A percentile compares a stretch with the other conserved stretches of the same genome.
These are phyloP conservation scores for Agrypnus murinus DNA, from an alignment of 2,888 invertebrate genomes.

Conservation along the genomic window DNA sequence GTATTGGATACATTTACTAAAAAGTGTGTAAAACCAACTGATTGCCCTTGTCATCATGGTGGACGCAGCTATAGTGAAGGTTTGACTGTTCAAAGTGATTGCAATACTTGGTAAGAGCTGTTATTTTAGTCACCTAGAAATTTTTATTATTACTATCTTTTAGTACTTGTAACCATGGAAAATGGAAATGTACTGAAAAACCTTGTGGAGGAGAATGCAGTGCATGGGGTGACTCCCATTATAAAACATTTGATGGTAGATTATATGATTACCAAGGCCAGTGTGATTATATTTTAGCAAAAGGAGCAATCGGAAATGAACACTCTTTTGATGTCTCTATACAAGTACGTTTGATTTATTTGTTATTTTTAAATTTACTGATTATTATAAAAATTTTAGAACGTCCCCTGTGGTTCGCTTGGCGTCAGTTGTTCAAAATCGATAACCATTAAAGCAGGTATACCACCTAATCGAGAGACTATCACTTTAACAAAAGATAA, in stretches of 20 bases:
- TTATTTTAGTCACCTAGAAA: no score
- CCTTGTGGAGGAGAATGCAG: slow-evolving; percentile 86
- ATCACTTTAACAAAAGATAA: slow-evolving; percentile 78
- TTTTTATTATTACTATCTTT: no score
- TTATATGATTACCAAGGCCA: slow-evolving; percentile 91
- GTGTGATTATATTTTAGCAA: slow-evolving; percentile 89
- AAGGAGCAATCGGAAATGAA: slow-evolving; percentile 77
- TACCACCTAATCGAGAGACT: slow-evolving; percentile 75
- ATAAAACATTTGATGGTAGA: slow-evolving; percentile 87
- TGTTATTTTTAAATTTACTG: slow-evolving; percentile 47
- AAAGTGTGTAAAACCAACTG: slow-evolving; percentile 79
- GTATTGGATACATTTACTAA: slow-evolving; percentile 80
- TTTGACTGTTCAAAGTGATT: slow-evolving; percentile 84
- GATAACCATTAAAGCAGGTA: slow-evolving; percentile 79
- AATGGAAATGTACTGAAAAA: slow-evolving; percentile 85
- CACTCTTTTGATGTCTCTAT: slow-evolving; percentile 85
- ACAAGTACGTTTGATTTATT: slow-evolving; percentile 72
- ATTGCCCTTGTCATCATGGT: slow-evolving; percentile 93
- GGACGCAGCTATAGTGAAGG: slow-evolving; percentile 88
- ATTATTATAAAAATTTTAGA: no score
- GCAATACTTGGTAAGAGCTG: slow-evolving; percentile 90
- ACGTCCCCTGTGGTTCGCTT: slow-evolving; percentile 89
- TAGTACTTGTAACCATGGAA: slow-evolving; percentile 82
- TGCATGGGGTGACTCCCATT: slow-evolving; percentile 94
- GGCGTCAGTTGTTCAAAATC: slow-evolving; percentile 93